Conservation (phyloP, 2,113 vertebrate genomes). For the Dicrurus megarhynchus region DNA sequence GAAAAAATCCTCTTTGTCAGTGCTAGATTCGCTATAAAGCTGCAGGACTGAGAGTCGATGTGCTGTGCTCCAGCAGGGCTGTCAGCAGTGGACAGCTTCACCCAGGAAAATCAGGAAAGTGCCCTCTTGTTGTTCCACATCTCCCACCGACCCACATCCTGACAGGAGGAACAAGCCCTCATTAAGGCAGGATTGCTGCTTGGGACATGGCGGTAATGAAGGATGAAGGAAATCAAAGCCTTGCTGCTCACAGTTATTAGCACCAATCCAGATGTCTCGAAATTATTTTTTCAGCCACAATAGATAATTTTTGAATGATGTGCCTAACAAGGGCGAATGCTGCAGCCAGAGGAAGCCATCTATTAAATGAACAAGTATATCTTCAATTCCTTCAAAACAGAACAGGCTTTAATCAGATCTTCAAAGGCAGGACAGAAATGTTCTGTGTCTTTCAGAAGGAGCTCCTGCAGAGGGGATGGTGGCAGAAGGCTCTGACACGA, state of each 20-base stretch:
- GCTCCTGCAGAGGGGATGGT: slow-evolving; percentile 25
- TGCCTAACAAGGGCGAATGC: slow-evolving; percentile 60
- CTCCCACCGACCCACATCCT: slow-evolving; percentile 21
- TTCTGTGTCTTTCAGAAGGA: slow-evolving; percentile 14
- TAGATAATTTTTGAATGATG: slow-evolving; percentile 68
- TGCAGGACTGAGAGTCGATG: not conserved
- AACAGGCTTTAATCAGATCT: slow-evolving; percentile 60
- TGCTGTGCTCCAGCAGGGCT: slow-evolving; percentile 39
- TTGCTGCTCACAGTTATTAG: slow-evolving; percentile 59
- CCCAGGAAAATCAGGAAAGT: slow-evolving; percentile 33
- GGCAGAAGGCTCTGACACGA: not conserved
- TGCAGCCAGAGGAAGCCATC: slow-evolving; percentile 48
- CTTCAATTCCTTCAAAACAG: slow-evolving; percentile 63
- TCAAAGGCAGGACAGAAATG: slow-evolving; percentile 55
- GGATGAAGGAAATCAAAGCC: slow-evolving; percentile 56
- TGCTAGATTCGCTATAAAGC: slow-evolving; percentile 14
- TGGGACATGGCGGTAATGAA: slow-evolving; percentile 26
- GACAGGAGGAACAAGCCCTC: slow-evolving; percentile 41
- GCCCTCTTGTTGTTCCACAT: slow-evolving; percentile 2
- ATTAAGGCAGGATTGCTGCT: slow-evolving; percentile 54
- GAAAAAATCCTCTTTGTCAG: not conserved
- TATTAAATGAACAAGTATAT: slow-evolving; percentile 65
- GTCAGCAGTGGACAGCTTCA: slow-evolving; percentile 21
- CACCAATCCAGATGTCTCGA: slow-evolving; percentile 39
- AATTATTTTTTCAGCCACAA: slow-evolving; percentile 42